Evolutionary conservation across 2,888 invertebrate species (phyloP).

Genomic region (Phortica okadai): DNA sequence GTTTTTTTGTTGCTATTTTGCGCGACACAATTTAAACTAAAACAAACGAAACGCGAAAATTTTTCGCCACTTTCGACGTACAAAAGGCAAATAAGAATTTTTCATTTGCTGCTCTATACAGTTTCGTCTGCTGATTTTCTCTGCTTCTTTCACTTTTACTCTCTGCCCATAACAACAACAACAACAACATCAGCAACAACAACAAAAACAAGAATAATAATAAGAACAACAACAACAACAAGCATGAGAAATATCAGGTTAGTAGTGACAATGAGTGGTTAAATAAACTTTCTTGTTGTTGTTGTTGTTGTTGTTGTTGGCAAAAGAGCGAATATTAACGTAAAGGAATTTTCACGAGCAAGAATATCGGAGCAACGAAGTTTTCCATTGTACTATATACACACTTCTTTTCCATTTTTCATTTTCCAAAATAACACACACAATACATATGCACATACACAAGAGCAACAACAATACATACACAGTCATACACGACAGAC

Average conservation of each 20-base stretch:
- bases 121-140: constrained; percentile 15
- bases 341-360: constrained; percentile 28
- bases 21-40: constrained; percentile 48
- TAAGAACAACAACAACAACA: background rate
- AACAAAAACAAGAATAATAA: background rate
- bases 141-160: background rate
- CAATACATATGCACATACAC: constrained; percentile 10
- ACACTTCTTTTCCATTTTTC: constrained; percentile 72
- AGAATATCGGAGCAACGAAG: constrained; percentile 35
- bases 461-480: constrained; percentile 3
- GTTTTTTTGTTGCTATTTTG: constrained; percentile 38
- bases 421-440: constrained; percentile 57
- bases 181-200: background rate
- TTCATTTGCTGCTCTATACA: constrained; percentile 56
- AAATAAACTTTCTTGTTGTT: constrained; percentile 41
- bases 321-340: constrained; percentile 32
- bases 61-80: constrained; percentile 67
- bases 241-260: constrained; percentile 23
- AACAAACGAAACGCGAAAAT: constrained; percentile 68
- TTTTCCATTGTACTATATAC: constrained; percentile 70
- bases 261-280: constrained; percentile 30
- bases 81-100: constrained; percentile 67
- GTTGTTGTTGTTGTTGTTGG: constrained; percentile 51
- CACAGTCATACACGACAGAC: background rate
- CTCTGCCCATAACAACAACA: constrained; percentile 6